Evolutionary conservation across 2,888 invertebrate genomes (phyloP), one percentile per base, ranked within the genome.

Genomic region (Schizaphis graminum): DNA sequence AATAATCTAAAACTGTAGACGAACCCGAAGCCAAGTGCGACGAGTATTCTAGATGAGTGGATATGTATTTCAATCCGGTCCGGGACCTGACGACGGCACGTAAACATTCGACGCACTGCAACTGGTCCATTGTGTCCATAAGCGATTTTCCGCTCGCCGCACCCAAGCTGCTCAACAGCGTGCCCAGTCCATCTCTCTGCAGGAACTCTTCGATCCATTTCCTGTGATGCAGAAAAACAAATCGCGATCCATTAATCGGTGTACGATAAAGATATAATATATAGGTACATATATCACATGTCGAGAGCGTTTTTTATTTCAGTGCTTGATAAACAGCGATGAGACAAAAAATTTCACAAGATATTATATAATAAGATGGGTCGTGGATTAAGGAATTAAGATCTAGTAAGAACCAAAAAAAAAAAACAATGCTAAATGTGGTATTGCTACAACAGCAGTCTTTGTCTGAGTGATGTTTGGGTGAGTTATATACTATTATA

Each of bases 171-270:
- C 96, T 96, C 95, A 96, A 95, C 94, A 96, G 95, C 61, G 96
- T 95, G 61, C 96, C 96, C 84, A 96, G 95, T 1, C 96, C 96
- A 94, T 96, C 96, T 94, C 95, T 95, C 67, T 95, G 95, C 92
- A 96, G 95, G 95, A 96, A 96, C 93, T 96, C 96, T 95, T 95
- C 95, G 94, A 96, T 95, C 96, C 96, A 96, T 93, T 95, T 95
- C 89, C 96, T 95, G 49, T 57, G n/a, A 56, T 1, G 3, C 28
- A 28, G 7, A 2, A 49, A n/a, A 49, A 53, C 8, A 87, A 87
- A 87, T 13, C 44, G 4, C 28, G 13, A 28, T 47, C 47, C 16
- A 28, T 86, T 47, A 47, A 53, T n/a, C 21, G 11, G 13, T 61
- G 28, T 13, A 77, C 21, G 35, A 35, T 67, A 28, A 13, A 67